A percentile compares a stretch with the other conserved stretches of the same genome.
phyloP scores from a whole-genome alignment of 2,797 vertebrate genomes.

The Molossus molossus region DNA sequence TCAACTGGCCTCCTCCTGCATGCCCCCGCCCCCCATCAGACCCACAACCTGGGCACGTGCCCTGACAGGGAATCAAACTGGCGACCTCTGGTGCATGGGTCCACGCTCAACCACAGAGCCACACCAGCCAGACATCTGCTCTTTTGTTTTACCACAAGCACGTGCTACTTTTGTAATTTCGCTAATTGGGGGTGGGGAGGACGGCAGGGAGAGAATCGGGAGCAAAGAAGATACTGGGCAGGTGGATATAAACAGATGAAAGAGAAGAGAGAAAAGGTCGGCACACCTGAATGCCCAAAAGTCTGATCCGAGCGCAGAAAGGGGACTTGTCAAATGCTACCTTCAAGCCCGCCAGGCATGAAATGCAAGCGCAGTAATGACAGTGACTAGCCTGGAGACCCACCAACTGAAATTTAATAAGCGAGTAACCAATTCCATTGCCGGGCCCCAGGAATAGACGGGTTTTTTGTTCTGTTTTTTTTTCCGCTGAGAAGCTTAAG shows the following conservation, averaged over 20 bases:
- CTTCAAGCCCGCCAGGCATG: neutral
- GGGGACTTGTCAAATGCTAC: neutral
- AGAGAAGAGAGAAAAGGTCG: neutral
- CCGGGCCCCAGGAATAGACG: slow-evolving; percentile 49
- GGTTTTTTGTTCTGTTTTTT: neutral
- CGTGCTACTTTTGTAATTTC: neutral
- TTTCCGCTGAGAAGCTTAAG: neutral
- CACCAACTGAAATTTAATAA: slow-evolving; percentile 66
- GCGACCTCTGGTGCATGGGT: no score
- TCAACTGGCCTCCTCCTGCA: no score
- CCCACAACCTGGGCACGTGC: no score
- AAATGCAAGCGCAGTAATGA: neutral
- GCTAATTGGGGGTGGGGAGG: neutral
- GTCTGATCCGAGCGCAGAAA: neutral
- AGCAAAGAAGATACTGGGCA: neutral
- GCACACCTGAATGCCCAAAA: neutral
- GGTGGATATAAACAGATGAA: neutral
- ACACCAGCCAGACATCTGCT: no score
- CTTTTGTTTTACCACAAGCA: neutral
- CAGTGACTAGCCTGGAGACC: slow-evolving; percentile 51
- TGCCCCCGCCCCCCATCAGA: no score
- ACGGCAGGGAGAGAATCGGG: neutral
- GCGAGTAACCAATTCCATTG: neutral
- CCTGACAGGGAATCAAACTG: no score
- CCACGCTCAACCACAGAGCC: no score